Percentiles rank a stretch among this genome's conserved stretches.
Evolutionary conservation across 2,113 vertebrate species (phyloP).

Genomic region (Noturus placidus): DNA sequence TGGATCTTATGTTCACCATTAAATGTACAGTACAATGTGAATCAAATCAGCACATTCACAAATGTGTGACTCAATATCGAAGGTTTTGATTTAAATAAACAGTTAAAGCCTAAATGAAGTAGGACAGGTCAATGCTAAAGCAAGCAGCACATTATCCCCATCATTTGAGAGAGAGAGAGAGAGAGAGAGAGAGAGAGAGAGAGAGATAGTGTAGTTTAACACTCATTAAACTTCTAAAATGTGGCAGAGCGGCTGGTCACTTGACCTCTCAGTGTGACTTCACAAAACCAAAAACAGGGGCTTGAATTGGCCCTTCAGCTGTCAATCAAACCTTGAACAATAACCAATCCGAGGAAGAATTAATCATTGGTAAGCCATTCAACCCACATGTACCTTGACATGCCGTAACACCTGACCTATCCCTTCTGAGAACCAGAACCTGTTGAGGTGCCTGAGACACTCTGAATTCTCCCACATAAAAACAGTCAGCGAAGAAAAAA

Average conservation of each 20-base stretch:
- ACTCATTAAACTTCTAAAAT: conserved; percentile 28
- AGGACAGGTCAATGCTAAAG: conserved; percentile 20
- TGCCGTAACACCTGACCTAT: conserved; percentile 39
- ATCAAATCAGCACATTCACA: not conserved
- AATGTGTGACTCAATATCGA: not conserved
- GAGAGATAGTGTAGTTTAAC: not conserved
- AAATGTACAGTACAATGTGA: not conserved
- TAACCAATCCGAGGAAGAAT: conserved; percentile 64
- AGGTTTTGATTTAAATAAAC: not conserved
- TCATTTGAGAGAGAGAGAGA: too few relatives aligned
- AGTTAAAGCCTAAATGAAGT: not conserved
- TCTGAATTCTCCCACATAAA: not conserved
- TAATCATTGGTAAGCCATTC: conserved; percentile 61
- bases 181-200: too few relatives aligned
- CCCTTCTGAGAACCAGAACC: conserved; percentile 18
- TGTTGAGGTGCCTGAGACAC: not conserved
- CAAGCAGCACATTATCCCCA: conserved; percentile 11
- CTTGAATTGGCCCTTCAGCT: conserved; percentile 59
- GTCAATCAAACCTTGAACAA: conserved; percentile 60
- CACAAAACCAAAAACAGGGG: conserved; percentile 26
- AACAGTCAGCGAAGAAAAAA: not conserved
- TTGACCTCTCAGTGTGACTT: conserved; percentile 61
- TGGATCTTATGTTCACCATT: not conserved
- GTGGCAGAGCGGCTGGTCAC: conserved; percentile 42
- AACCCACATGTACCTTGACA: conserved; percentile 42